phyloP scores from a whole-genome alignment of 2,113 vertebrate species.

The Halcyon malimbica region DNA sequence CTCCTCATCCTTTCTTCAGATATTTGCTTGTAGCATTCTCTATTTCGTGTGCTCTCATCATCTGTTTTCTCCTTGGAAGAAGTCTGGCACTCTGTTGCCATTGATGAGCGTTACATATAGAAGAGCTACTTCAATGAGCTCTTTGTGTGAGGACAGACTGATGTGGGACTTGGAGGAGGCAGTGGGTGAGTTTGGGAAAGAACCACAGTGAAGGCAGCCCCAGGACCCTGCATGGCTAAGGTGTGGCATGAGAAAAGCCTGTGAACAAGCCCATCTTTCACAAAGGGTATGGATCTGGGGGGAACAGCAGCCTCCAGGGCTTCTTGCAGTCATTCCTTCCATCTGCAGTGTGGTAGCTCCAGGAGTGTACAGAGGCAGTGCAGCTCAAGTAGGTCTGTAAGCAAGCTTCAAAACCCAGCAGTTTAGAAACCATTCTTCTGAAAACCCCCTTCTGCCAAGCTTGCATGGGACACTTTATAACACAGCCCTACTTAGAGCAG shows the following conservation, averaged over 20 bases:
- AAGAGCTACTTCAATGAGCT: not conserved
- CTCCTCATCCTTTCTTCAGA: not conserved
- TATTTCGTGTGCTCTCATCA: not conserved
- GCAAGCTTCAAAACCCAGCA: not conserved
- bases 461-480: not conserved
- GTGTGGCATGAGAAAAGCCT: accelerated
- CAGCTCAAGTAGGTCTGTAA: not conserved
- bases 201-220: not conserved
- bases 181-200: not conserved
- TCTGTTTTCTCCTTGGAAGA: not conserved
- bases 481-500: not conserved
- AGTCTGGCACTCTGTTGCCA: not conserved
- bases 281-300: accelerated
- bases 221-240: not conserved
- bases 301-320: not conserved
- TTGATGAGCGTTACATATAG: not conserved
- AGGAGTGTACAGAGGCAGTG: accelerated
- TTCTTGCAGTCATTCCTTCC: not conserved
- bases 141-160: not conserved
- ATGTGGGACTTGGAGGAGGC: not conserved
- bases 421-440: not conserved
- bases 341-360: not conserved
- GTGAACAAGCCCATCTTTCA: not conserved
- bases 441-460: not conserved
- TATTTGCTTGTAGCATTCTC: not conserved